A percentile compares a stretch with the other conserved stretches of the same genome.
Evolutionary conservation across 2,797 vertebrate genomes (phyloP).

Genomic region (Melanotaenia maccullochi): DNA sequence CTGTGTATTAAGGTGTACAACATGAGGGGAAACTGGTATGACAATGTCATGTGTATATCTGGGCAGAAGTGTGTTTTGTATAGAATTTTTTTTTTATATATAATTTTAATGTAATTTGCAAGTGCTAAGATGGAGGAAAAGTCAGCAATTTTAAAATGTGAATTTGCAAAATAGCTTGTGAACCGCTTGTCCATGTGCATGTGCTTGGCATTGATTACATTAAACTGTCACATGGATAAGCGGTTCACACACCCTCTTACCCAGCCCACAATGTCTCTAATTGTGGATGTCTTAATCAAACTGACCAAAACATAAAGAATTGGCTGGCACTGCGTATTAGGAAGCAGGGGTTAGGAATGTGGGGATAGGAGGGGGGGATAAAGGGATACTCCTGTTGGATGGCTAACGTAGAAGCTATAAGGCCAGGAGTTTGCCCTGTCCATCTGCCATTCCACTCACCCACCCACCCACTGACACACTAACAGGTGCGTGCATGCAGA

Average conservation of each 20-base stretch:
- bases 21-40: not conserved
- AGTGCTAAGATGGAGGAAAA: not conserved
- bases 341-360: slow-evolving; percentile 79
- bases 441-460: slow-evolving; percentile 74
- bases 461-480: slow-evolving; percentile 74
- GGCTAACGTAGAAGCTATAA: slow-evolving; percentile 71
- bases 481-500: slow-evolving; percentile 72
- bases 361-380: slow-evolving; percentile 26
- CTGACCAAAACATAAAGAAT: slow-evolving; percentile 81
- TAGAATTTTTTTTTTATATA: not conserved
- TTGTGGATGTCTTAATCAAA: slow-evolving; percentile 87
- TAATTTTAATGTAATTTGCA: not conserved
- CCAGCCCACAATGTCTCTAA: slow-evolving; percentile 83
- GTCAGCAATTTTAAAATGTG: slow-evolving; percentile 1
- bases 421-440: slow-evolving; percentile 77
- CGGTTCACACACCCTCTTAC: slow-evolving; percentile 64
- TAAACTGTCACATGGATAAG: slow-evolving; percentile 63
- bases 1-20: slow-evolving; percentile 32
- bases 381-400: slow-evolving; percentile 70
- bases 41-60: slow-evolving; percentile 4
- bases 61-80: not conserved
- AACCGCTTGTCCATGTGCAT: not conserved
- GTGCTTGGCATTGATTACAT: slow-evolving; percentile 57
- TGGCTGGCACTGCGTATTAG: slow-evolving; percentile 80
- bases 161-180: slow-evolving; percentile 13